These are phyloP conservation scores for Cyclopterus lumpus DNA, from an alignment of 2,797 vertebrate species.

Conservation along the genomic window DNA sequence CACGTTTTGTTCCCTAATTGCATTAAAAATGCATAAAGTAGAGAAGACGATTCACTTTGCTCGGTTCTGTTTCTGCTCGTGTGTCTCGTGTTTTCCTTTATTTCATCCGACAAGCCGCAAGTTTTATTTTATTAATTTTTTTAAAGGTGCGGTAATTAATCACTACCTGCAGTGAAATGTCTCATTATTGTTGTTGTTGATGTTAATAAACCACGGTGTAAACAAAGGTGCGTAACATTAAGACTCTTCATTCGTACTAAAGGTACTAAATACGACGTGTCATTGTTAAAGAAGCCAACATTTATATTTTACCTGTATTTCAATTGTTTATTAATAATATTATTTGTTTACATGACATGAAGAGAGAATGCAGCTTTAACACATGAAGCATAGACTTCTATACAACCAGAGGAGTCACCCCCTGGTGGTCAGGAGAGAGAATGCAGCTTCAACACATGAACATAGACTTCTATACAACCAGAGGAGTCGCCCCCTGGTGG, in stretches of 20 bases:
- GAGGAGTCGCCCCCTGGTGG: too few relatives aligned
- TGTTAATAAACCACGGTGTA: not conserved
- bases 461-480: too few relatives aligned
- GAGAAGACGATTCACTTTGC: not conserved
- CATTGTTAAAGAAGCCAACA: too few relatives aligned
- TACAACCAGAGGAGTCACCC: too few relatives aligned
- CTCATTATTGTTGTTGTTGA: not conserved
- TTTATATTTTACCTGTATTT: not conserved
- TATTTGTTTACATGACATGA: not conserved
- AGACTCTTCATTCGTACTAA: not conserved
- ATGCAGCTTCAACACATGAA: too few relatives aligned
- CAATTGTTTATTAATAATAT: not conserved
- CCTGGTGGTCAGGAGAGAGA: too few relatives aligned
- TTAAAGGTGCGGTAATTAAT: not conserved
- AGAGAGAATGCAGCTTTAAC: too few relatives aligned
- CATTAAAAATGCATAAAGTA: not conserved
- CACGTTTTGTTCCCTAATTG: slow-evolving; percentile 1
- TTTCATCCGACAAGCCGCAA: not conserved
- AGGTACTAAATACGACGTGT: not conserved
- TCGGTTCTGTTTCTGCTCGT: not conserved
- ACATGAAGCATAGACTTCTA: too few relatives aligned
- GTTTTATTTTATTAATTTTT: not conserved
- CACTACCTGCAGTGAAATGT: not conserved
- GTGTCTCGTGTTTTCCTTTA: not conserved
- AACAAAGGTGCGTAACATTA: not conserved